phyloP scores from a whole-genome alignment of 2,797 vertebrate genomes.

The Hafferia zeledoni region DNA sequence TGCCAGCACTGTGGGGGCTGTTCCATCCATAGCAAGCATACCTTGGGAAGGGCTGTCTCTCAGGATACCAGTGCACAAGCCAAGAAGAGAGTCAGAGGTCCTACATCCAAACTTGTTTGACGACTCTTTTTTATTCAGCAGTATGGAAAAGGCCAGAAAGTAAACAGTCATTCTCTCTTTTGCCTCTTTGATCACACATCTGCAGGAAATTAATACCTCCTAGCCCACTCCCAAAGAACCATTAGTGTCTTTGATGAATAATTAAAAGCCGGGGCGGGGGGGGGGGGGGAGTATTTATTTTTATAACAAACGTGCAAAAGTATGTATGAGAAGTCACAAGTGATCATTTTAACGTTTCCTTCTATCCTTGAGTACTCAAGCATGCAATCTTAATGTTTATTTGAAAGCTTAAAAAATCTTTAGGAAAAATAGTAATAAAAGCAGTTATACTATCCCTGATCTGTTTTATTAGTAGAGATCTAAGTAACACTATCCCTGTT shows the following conservation, averaged over 20 bases:
- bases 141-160: neutral
- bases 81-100: neutral
- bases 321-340: neutral
- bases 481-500: neutral
- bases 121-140: neutral
- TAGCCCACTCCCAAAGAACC: neutral
- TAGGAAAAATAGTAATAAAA: neutral
- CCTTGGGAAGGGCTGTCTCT: neutral
- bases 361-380: neutral
- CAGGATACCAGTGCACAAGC: neutral
- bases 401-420: neutral
- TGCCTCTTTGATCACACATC: neutral
- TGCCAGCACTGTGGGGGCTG: neutral
- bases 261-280: neutral
- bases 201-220: neutral
- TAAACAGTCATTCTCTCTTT: neutral
- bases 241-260: neutral
- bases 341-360: neutral
- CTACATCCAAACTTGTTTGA: fast-evolving
- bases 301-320: neutral
- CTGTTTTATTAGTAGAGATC: neutral
- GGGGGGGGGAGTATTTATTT: neutral
- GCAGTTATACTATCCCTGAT: neutral
- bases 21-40: neutral
- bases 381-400: neutral